Conservation (phyloP, 2,113 vertebrate species). For the Scopus umbretta region DNA sequence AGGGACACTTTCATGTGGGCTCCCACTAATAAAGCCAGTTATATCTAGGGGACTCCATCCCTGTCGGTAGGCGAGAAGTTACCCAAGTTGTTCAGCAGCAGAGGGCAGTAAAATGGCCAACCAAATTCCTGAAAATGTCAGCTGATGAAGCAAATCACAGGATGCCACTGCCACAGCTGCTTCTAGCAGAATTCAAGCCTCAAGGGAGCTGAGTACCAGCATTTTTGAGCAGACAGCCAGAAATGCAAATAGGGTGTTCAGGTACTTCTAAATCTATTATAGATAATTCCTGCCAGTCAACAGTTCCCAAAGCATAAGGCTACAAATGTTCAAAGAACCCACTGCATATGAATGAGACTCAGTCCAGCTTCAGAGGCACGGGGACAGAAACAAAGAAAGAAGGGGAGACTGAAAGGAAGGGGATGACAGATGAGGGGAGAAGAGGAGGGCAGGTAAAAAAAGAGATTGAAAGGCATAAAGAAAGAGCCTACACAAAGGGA, state of each 20-base stretch:
- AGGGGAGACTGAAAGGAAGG: neutral
- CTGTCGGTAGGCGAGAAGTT: neutral
- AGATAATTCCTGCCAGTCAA: neutral
- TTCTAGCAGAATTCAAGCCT: neutral
- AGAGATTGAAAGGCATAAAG: neutral
- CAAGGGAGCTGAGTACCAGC: neutral
- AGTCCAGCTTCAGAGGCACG: neutral
- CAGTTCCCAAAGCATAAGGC: neutral
- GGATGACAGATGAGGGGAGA: neutral
- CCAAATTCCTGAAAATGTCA: neutral
- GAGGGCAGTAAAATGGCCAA: neutral
- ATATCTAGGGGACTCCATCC: neutral
- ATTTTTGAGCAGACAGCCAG: neutral
- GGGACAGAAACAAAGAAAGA: neutral
- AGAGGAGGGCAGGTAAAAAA: neutral
- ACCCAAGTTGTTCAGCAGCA: neutral
- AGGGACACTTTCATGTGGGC: neutral
- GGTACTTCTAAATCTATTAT: neutral
- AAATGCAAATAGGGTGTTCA: neutral
- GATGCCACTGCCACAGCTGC: neutral
- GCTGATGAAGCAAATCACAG: neutral
- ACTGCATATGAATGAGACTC: neutral
- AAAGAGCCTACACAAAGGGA: neutral
- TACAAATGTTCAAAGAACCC: neutral
- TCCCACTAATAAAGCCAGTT: neutral